phyloP scores from a whole-genome alignment of 2,888 invertebrate genomes.

The Tiliacea citrago region DNA sequence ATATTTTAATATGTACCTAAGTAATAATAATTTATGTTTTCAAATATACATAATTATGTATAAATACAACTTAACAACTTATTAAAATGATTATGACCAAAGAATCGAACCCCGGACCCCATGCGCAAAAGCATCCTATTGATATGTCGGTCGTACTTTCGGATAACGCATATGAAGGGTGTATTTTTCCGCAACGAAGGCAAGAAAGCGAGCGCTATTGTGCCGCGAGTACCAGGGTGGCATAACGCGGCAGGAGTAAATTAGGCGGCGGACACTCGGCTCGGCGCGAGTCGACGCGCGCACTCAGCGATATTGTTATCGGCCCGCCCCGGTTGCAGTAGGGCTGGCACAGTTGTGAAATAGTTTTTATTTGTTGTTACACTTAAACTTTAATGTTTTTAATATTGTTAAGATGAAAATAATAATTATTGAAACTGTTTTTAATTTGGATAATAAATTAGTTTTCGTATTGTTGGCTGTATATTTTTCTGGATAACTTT shows the following conservation, averaged over 20 bases:
- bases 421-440: background rate
- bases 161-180: background rate
- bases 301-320: constrained; percentile 90
- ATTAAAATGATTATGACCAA: background rate
- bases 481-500: background rate
- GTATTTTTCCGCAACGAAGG: constrained; percentile 46
- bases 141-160: background rate
- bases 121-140: background rate
- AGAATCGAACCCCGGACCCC: background rate
- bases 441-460: background rate
- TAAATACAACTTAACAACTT: background rate
- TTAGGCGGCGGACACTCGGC: constrained; percentile 76
- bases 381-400: background rate
- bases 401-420: background rate
- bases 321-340: constrained; percentile 82
- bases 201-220: constrained; percentile 66
- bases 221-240: constrained; percentile 72
- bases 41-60: too few species aligned
- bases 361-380: background rate
- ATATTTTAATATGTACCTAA: too few species aligned
- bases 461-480: background rate
- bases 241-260: constrained; percentile 80
- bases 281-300: constrained; percentile 79
- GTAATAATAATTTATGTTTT: too few species aligned
- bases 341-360: constrained; percentile 70